Conservation (phyloP, 2,797 vertebrate genomes). For the Anas acuta region DNA sequence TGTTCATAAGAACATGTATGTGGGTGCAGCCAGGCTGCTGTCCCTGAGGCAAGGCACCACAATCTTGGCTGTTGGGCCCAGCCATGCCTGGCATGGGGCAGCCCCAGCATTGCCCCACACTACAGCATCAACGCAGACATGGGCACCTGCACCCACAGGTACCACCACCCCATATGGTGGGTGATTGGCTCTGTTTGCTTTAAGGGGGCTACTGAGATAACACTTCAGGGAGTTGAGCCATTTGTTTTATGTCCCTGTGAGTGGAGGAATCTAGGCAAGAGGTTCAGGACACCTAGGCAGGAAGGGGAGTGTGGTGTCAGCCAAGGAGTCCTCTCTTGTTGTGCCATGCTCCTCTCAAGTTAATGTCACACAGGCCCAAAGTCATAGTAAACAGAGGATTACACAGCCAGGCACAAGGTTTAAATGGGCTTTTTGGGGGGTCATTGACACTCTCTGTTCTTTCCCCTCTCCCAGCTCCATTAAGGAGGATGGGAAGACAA, state of each 20-base stretch:
- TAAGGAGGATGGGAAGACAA: not conserved
- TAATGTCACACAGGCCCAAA: too few relatives aligned
- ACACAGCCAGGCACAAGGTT: too few relatives aligned
- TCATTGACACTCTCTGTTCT: not conserved
- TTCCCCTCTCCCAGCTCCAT: not conserved
- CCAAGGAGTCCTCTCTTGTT: not conserved
- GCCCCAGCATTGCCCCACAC: too few relatives aligned
- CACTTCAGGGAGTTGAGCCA: not conserved
- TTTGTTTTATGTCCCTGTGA: not conserved
- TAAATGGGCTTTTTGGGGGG: rapidly evolving
- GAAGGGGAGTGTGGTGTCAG: not conserved
- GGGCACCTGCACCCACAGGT: too few relatives aligned
- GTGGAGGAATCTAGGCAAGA: not conserved
- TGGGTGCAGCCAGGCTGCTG: too few relatives aligned
- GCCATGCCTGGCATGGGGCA: too few relatives aligned
- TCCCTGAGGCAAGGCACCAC: too few relatives aligned
- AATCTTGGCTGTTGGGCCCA: too few relatives aligned
- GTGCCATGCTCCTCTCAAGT: too few relatives aligned
- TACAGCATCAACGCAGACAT: too few relatives aligned
- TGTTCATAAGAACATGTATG: not conserved
- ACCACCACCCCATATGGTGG: too few relatives aligned
- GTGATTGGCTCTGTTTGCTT: not conserved
- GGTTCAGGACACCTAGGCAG: not conserved
- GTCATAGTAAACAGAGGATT: too few relatives aligned
- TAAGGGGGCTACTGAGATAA: not conserved